Evolutionary conservation across 2,797 vertebrate species (phyloP).

Genomic region (Leucoraja ocellata): DNA sequence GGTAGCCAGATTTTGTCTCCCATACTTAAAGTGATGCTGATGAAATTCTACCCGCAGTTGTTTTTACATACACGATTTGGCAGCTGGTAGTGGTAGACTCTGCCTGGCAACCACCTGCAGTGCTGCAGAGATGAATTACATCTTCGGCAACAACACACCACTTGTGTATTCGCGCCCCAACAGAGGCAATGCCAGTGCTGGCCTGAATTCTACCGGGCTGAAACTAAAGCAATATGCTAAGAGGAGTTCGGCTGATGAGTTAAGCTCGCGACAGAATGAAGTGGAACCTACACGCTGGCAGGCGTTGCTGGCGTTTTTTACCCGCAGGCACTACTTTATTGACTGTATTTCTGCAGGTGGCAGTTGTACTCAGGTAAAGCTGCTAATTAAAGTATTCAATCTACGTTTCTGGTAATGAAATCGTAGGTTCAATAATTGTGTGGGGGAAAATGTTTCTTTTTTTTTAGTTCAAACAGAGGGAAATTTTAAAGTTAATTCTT

Average conservation of each 20-base stretch:
- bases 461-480: background rate
- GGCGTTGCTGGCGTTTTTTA: conserved; percentile 88
- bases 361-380: conserved; percentile 79
- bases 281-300: conserved; percentile 79
- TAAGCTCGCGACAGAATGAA: conserved; percentile 53
- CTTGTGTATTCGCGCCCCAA: conserved; percentile 78
- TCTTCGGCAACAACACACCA: conserved; percentile 89
- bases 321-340: conserved; percentile 84
- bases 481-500: too few species aligned
- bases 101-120: conserved; percentile 71
- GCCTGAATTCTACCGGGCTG: conserved; percentile 70
- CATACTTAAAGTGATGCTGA: conserved; percentile 63
- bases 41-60: conserved; percentile 71
- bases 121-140: conserved; percentile 89
- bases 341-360: conserved; percentile 85
- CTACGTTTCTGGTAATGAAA: too few species aligned
- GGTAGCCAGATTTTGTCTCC: conserved; percentile 29
- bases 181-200: conserved; percentile 66
- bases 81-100: conserved; percentile 59
- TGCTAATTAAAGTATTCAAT: too few species aligned
- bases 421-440: too few species aligned
- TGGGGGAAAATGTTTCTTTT: background rate
- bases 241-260: conserved; percentile 79
- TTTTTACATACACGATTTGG: conserved; percentile 62
- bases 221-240: conserved; percentile 84